Conservation (phyloP, 2,888 invertebrate genomes). For the Campopleginae sp. region DNA sequence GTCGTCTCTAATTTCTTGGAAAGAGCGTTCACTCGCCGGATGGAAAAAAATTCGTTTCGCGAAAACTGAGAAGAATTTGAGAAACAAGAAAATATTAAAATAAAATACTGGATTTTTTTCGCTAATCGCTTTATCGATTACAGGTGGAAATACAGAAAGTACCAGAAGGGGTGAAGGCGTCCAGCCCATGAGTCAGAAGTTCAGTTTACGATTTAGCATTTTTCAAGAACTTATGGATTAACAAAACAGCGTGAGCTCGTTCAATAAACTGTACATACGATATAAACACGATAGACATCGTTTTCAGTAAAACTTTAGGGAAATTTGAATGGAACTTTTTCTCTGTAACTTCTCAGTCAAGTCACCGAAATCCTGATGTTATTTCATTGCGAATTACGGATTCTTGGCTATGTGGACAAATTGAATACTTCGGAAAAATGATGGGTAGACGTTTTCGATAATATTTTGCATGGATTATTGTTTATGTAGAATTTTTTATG, state of each 20-base stretch:
- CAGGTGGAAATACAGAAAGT: constrained; percentile 78
- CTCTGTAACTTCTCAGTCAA: neutral
- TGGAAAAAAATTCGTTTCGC: too few species aligned
- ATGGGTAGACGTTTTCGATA: neutral
- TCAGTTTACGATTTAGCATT: constrained; percentile 9
- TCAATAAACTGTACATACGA: constrained; percentile 64
- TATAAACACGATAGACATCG: constrained; percentile 1
- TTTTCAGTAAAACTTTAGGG: neutral
- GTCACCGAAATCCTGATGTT: neutral
- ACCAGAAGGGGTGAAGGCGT: constrained; percentile 71
- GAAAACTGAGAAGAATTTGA: neutral
- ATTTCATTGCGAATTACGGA: neutral
- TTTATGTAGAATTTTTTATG: neutral
- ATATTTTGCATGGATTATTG: neutral
- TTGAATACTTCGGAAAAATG: neutral
- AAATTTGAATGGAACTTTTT: neutral
- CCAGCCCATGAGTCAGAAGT: constrained; percentile 16
- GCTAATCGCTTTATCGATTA: constrained; percentile 57
- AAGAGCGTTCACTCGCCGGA: too few species aligned
- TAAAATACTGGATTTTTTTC: neutral
- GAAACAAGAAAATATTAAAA: constrained; percentile 7
- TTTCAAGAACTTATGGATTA: constrained; percentile 24
- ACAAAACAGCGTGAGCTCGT: constrained; percentile 47
- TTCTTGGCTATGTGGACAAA: neutral
- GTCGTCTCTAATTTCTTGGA: neutral